Conservation (phyloP, 2,888 invertebrate genomes). For the Beris morrisii region DNA sequence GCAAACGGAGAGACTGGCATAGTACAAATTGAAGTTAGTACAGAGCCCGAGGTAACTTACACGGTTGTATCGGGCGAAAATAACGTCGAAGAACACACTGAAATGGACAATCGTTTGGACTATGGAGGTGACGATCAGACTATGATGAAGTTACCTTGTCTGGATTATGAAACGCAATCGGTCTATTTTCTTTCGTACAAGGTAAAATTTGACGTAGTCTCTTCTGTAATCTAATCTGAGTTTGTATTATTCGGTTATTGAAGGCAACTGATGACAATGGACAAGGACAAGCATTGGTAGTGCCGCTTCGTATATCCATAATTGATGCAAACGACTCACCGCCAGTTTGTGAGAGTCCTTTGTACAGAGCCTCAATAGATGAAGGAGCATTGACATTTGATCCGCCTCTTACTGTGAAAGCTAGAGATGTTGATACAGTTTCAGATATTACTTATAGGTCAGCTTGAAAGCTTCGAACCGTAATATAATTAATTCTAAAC, state of each 20-base stretch:
- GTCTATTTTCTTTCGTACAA: conserved; percentile 83
- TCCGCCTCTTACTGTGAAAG: conserved; percentile 72
- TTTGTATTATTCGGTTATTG: conserved; percentile 9
- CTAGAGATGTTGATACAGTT: conserved; percentile 78
- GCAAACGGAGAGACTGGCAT: conserved; percentile 41
- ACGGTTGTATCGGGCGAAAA: conserved; percentile 41
- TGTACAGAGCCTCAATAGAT: conserved; percentile 80
- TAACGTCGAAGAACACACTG: conserved; percentile 16
- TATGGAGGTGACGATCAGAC: conserved; percentile 10
- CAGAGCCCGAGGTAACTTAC: conserved; percentile 50
- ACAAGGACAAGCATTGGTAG: conserved; percentile 74
- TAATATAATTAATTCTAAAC: not conserved
- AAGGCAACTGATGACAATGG: conserved; percentile 86
- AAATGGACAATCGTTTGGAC: conserved; percentile 23
- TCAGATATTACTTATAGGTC: conserved; percentile 73
- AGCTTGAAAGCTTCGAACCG: not conserved
- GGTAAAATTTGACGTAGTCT: conserved; percentile 55
- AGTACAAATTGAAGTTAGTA: conserved; percentile 45
- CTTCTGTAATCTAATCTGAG: not conserved
- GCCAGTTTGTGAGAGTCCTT: conserved; percentile 75
- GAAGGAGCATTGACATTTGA: conserved; percentile 85
- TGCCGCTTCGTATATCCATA: conserved; percentile 76
- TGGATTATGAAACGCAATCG: conserved; percentile 81
- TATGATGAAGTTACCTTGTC: conserved; percentile 61
- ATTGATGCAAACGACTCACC: conserved; percentile 88